Evolutionary conservation across 2,113 vertebrate species (phyloP).

Genomic region (Donacobius atricapilla): DNA sequence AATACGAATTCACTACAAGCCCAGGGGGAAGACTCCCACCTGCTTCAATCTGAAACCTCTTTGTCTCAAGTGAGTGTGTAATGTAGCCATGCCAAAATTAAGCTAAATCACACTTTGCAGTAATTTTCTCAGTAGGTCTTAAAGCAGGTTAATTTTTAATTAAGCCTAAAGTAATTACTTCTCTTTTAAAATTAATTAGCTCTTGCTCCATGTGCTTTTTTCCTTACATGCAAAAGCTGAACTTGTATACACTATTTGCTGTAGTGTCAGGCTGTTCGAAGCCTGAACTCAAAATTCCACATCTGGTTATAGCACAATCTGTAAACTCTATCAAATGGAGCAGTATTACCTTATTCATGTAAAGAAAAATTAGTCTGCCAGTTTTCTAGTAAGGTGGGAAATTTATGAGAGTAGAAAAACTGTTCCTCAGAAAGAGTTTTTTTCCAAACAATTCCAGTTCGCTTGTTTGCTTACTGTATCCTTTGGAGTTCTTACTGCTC

Average conservation of each 20-base stretch:
- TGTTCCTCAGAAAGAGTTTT: background rate
- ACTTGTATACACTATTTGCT: background rate
- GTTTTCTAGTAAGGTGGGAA: background rate
- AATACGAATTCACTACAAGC: background rate
- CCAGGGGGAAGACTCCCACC: background rate
- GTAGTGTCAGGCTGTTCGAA: background rate
- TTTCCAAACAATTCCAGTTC: background rate
- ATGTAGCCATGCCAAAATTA: background rate
- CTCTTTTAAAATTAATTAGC: background rate
- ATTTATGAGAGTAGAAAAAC: background rate
- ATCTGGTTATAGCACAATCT: background rate
- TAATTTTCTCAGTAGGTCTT: conserved; percentile 10
- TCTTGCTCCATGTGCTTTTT: background rate
- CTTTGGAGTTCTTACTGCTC: background rate
- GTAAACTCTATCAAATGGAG: background rate
- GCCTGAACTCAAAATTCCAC: background rate
- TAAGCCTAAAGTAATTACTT: conserved; percentile 4
- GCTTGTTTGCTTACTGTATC: background rate
- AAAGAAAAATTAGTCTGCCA: background rate
- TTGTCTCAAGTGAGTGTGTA: background rate
- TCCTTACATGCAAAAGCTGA: background rate
- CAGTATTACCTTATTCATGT: background rate
- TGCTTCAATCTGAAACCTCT: background rate
- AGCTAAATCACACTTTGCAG: background rate
- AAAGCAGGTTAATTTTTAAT: conserved; percentile 10